Evolutionary conservation across 2,113 vertebrate genomes (phyloP).

Genomic region (Hemiprocne comata): DNA sequence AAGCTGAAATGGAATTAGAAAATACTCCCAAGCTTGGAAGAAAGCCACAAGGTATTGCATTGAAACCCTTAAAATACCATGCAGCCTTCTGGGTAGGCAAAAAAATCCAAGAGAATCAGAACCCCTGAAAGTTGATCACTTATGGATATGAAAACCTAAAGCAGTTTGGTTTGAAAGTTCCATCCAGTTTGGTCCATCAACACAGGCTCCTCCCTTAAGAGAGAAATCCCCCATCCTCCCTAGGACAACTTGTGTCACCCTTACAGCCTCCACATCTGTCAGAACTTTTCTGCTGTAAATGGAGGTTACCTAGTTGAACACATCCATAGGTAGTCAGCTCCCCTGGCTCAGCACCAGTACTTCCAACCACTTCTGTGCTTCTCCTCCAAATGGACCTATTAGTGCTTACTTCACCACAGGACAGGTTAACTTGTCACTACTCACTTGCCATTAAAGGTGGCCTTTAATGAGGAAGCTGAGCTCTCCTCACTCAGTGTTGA

Average conservation of each 20-base stretch:
- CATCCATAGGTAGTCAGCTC: neutral
- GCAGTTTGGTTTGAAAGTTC: neutral
- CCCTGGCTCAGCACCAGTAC: neutral
- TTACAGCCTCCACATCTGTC: neutral
- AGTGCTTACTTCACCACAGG: neutral
- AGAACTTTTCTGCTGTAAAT: neutral
- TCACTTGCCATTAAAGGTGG: neutral
- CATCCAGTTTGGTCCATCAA: neutral
- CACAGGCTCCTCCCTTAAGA: neutral
- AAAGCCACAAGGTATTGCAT: neutral
- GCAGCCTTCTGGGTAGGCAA: neutral
- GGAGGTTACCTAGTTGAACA: neutral
- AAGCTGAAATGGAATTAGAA: neutral
- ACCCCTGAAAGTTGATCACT: neutral
- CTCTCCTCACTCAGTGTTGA: neutral
- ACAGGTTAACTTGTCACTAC: neutral
- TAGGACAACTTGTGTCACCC: neutral
- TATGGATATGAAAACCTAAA: rapidly evolving
- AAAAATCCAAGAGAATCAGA: neutral
- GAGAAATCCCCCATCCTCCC: rapidly evolving
- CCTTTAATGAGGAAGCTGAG: neutral
- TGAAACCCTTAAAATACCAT: neutral
- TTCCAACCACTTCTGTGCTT: neutral
- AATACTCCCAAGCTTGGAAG: neutral
- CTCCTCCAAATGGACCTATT: neutral